Evolutionary conservation across 2,113 vertebrate species (phyloP), one percentile per base, ranked within the genome.

Genomic region (Podocnemis expansa): DNA sequence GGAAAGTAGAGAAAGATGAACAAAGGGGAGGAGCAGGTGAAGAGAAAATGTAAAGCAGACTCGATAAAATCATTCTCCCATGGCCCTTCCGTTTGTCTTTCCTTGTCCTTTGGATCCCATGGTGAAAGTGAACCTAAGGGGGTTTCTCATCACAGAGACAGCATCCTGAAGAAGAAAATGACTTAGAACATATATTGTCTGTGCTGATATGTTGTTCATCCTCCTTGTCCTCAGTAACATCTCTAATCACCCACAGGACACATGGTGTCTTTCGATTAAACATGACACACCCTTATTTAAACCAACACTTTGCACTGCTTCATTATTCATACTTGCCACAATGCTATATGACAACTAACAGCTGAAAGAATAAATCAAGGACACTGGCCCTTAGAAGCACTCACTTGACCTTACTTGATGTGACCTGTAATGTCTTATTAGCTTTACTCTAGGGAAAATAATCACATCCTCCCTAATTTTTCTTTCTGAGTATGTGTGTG

Each of bases 381-480:
- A 56, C 38, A 45, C 78, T 95, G 92, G 78, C 73, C 83, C 95
- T 87, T 89, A 92, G 78, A 94, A 96, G 96, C 94, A 96, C 89
- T 97, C 94, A 79, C 82, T 96, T 94, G 80, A 93, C 95, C 95
- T 97, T 93, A 87, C 79, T 92, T 97, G 94, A 96, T 96, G 94
- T 96, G 96, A 96, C 94, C 96, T 97, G 89, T 90, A 95, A 96
- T 91, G 87, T 93, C 60, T 92, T 87, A 85, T 78, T 93, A 96
- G 94, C 5, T 0, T 95, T 94, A 96, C 95, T 96, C 93, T 79
- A 90, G 89, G 80, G 92, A 93, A 93, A 94, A 81, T 95, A 97
- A 96, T 96, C 60, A 84, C 94, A 97, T 96, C 96, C 95, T 97
- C 91, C 91, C 88, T 91, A 92, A 92, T 94, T 96, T 96, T 97